phyloP scores from a whole-genome alignment of 92 coral and sea anemone genomes.

The Paragorgia papillata region DNA sequence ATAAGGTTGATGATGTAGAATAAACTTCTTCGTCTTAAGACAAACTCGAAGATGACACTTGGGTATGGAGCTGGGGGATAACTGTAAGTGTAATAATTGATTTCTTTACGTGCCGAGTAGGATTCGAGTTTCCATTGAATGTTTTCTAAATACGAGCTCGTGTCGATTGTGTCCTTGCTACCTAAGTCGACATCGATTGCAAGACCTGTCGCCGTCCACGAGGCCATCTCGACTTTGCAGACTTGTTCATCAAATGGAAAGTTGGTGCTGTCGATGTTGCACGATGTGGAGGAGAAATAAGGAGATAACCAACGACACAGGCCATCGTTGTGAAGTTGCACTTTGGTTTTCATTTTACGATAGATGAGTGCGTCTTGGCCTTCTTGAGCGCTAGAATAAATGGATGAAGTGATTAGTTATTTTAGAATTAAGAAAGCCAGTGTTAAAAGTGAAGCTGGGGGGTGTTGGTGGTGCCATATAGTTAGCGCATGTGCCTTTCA shows the following conservation, averaged over 20 bases:
- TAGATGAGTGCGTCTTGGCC: constrained; percentile 80
- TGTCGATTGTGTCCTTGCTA: constrained; percentile 65
- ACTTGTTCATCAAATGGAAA: constrained; percentile 75
- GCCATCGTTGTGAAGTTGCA: constrained; percentile 63
- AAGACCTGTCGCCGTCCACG: constrained; percentile 74
- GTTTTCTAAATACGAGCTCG: constrained; percentile 61
- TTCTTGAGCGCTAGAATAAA: constrained; percentile 59
- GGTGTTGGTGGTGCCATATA: too few relatives aligned
- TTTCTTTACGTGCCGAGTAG: constrained; percentile 47
- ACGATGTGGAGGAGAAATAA: constrained; percentile 44
- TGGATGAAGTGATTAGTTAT: too few relatives aligned
- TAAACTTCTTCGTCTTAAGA: constrained; percentile 64
- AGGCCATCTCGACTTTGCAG: constrained; percentile 69
- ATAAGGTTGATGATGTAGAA: constrained; percentile 76
- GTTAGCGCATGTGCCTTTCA: too few relatives aligned
- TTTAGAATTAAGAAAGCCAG: too few relatives aligned
- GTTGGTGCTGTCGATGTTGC: constrained; percentile 81
- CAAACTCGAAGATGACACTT: constrained; percentile 63
- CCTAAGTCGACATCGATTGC: constrained; percentile 59
- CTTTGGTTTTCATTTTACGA: constrained; percentile 64
- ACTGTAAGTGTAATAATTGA: not conserved
- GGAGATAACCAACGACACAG: constrained; percentile 76
- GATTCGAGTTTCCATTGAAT: constrained; percentile 77
- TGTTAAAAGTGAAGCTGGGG: too few relatives aligned
- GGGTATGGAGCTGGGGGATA: constrained; percentile 60